Percentiles rank a stretch among this genome's conserved stretches.
Conservation (phyloP, 2,113 vertebrate species). For the Zapornia atra region DNA sequence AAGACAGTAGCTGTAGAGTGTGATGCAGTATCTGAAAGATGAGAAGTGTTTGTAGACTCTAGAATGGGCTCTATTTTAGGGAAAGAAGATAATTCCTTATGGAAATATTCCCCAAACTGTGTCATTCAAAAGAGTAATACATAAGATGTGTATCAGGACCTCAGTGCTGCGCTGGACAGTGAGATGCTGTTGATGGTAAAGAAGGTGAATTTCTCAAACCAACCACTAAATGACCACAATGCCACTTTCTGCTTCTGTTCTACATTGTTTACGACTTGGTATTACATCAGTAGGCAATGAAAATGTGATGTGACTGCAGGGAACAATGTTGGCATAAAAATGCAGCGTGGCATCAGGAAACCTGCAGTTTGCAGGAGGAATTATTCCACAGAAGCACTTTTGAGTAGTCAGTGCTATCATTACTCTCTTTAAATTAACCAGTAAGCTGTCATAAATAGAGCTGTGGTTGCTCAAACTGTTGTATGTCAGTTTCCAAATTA, state of each 20-base stretch:
- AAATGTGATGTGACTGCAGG: not conserved
- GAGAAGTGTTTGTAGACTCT: not conserved
- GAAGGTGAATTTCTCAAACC: not conserved
- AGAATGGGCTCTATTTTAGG: not conserved
- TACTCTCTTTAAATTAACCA: not conserved
- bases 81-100: not conserved
- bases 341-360: not conserved
- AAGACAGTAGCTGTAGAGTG: not conserved
- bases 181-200: not conserved
- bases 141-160: not conserved
- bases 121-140: not conserved
- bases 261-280: not conserved
- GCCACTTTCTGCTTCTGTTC: not conserved
- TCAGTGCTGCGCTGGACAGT: not conserved
- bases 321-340: slow-evolving; percentile 1
- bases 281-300: not conserved
- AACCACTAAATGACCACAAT: not conserved
- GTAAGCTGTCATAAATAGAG: not conserved
- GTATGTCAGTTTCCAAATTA: not conserved
- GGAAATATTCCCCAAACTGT: not conserved
- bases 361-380: not conserved
- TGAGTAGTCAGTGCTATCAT: not conserved
- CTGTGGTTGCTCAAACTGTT: not conserved
- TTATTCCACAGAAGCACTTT: not conserved
- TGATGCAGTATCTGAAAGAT: not conserved